Base-by-base conservation (phyloP, 1,140 invertebrate species). In the Drosophila pachea region DNA sequence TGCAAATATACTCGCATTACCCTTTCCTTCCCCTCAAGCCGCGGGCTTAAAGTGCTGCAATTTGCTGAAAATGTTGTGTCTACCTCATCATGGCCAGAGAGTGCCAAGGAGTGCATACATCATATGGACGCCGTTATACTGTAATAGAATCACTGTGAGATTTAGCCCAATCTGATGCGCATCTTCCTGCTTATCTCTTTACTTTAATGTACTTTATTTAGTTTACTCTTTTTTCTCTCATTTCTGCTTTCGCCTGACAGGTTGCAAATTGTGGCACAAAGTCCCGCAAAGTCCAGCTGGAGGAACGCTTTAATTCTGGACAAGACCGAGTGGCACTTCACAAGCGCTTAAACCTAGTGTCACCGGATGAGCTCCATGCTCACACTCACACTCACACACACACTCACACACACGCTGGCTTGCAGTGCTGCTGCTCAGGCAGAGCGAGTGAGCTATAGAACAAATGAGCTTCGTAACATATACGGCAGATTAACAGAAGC, bases 401-500 rank as follows among this genome's bases (percentile, higher is more conserved):
- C 53, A 29, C 33, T 16, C 43, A 59, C 55, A 61, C 45, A 56
- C 22, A 64, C 14, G 52, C 48, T n/a, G n/a, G 8, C 33, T 5
- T 35, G 33, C 7, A 42, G 40, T 42, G 40, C 7, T 7, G 4
- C 14, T 5, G 4, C n/a, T 16, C n/a, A 48, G 22, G 59, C 14
- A 16, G 11, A 22, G n/a, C 31, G 11, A 12, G 55, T 36, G 11
- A 11, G 58, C 22, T 60, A 29, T 6, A 16, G 47, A 50, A 54
- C 55, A 71, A 43, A 50, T 61, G 62, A 62, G 43, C 66, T 45
- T 56, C 79, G 54, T 78, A 83, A 78, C 79, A 69, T 78, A 84
- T 84, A 76, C 73, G 70, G 59, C 73, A 84, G 73, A 83, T 83
- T 70, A 66, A 50, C 48, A 58, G 52, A 67, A 74, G 62, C 72